Percentiles rank a stretch among this genome's conserved stretches.
These are phyloP conservation scores for Yponomeuta cagnagella DNA, from an alignment of 2,888 invertebrate species.

Conservation along the genomic window DNA sequence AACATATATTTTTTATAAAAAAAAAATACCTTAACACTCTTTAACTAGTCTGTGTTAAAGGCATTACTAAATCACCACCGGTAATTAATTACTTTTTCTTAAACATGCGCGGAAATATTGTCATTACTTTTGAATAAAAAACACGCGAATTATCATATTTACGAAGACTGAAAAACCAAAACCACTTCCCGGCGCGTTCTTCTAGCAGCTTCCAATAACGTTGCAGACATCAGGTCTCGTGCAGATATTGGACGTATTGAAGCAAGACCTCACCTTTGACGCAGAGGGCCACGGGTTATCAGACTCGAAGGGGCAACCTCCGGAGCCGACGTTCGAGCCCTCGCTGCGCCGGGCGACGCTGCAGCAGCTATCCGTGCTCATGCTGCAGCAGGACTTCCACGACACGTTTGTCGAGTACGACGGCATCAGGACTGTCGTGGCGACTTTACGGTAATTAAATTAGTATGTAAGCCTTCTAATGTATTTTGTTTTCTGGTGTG, in stretches of 20 bases:
- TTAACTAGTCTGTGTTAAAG: too few species aligned
- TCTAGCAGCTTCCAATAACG: slow-evolving; percentile 3
- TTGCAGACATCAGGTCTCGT: slow-evolving; percentile 51
- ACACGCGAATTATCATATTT: too few species aligned
- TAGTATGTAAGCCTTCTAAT: too few species aligned
- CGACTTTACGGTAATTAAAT: slow-evolving; percentile 47
- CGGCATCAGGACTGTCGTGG: slow-evolving; percentile 68
- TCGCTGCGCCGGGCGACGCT: slow-evolving; percentile 80
- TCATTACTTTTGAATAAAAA: too few species aligned
- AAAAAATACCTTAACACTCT: too few species aligned
- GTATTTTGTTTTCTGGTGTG: too few species aligned
- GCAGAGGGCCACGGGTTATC: slow-evolving; percentile 38
- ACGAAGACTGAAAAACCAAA: too few species aligned
- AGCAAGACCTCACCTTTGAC: slow-evolving; percentile 56
- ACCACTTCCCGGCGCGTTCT: too few species aligned
- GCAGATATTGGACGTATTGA: slow-evolving; percentile 62
- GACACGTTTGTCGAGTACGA: slow-evolving; percentile 74
- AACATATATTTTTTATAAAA: too few species aligned
- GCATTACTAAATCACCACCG: too few species aligned
- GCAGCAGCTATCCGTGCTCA: slow-evolving; percentile 80
- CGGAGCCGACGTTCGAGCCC: slow-evolving; percentile 71
- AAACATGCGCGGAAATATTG: too few species aligned
- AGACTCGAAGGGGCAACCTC: slow-evolving; percentile 23
- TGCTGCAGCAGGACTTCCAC: slow-evolving; percentile 78
- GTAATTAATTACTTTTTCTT: too few species aligned